These are phyloP conservation scores for Parnassius orleans DNA, from an alignment of 2,888 invertebrate genomes.

Conservation along the genomic window DNA sequence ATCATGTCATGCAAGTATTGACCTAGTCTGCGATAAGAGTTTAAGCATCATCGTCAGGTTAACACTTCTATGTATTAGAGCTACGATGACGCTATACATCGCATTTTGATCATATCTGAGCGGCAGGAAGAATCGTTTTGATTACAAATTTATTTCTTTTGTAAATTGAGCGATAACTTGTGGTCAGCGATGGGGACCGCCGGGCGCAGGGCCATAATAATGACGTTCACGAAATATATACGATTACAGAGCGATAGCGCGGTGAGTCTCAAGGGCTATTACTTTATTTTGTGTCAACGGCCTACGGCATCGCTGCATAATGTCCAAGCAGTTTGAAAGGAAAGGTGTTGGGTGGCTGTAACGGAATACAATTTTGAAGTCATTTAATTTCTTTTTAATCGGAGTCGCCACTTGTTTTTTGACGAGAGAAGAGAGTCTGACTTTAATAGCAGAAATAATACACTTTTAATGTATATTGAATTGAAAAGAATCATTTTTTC, in stretches of 20 bases:
- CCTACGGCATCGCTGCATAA: slow-evolving; percentile 27
- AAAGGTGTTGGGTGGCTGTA: slow-evolving; percentile 10
- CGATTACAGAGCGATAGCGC: slow-evolving; percentile 51
- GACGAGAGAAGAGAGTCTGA: neutral
- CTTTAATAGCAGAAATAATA: too few species aligned
- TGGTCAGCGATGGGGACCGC: slow-evolving; percentile 51
- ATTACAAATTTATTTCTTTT: slow-evolving; percentile 55
- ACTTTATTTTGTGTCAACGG: slow-evolving; percentile 50
- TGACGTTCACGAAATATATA: slow-evolving; percentile 53
- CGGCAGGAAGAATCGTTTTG: slow-evolving; percentile 39
- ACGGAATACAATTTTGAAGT: slow-evolving; percentile 7
- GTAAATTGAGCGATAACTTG: slow-evolving; percentile 69
- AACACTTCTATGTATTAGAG: slow-evolving; percentile 3
- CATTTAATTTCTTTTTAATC: slow-evolving; percentile 23
- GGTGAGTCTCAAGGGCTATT: slow-evolving; percentile 37
- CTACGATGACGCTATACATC: slow-evolving; percentile 4
- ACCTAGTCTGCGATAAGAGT: too few species aligned
- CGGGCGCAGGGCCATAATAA: slow-evolving; percentile 51
- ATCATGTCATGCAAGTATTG: too few species aligned
- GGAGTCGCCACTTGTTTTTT: slow-evolving; percentile 9
- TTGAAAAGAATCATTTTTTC: too few species aligned
- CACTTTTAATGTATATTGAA: too few species aligned
- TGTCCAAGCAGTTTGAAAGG: slow-evolving; percentile 1
- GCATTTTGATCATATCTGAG: slow-evolving; percentile 35
- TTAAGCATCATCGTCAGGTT: neutral